Evolutionary conservation across 2,888 invertebrate species (phyloP).

Genomic region (Marronus borbonicus): DNA sequence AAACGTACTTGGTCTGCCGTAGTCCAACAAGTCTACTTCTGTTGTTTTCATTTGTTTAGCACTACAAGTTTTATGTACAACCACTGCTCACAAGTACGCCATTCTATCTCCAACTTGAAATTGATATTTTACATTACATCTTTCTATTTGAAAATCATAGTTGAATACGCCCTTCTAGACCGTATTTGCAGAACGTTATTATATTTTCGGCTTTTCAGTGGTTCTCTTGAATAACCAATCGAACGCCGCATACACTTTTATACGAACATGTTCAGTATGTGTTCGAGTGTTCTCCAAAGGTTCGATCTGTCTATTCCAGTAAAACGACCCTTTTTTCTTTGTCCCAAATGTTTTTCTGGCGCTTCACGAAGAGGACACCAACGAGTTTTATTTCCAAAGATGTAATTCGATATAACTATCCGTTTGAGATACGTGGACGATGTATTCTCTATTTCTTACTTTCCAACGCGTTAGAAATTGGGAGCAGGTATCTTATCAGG

Average conservation of each 20-base stretch:
- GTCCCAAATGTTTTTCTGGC: constrained; percentile 1
- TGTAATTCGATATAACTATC: constrained; percentile 21
- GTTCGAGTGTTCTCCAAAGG: constrained; percentile 30
- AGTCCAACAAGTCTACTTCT: not conserved
- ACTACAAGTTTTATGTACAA: not conserved
- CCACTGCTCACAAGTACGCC: not conserved
- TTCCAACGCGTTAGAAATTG: constrained; percentile 9
- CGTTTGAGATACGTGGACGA: not conserved
- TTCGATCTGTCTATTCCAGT: constrained; percentile 33
- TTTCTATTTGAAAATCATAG: not conserved
- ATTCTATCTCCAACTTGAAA: not conserved
- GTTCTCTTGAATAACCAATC: constrained; percentile 23
- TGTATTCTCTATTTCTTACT: not conserved
- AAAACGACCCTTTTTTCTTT: constrained; percentile 16
- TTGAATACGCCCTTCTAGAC: not conserved
- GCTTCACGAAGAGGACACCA: not conserved
- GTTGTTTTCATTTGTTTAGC: not conserved
- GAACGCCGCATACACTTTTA: constrained; percentile 7
- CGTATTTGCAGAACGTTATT: constrained; percentile 14
- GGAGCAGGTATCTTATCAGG: constrained; percentile 14
- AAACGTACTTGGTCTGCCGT: not conserved
- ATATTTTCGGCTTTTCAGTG: constrained; percentile 24
- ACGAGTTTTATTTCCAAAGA: constrained; percentile 20
- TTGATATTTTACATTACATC: not conserved
- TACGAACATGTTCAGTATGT: constrained; percentile 29